These are phyloP conservation scores for Xenopus laevis DNA, from an alignment of 2,113 vertebrate species.

Conservation along the genomic window DNA sequence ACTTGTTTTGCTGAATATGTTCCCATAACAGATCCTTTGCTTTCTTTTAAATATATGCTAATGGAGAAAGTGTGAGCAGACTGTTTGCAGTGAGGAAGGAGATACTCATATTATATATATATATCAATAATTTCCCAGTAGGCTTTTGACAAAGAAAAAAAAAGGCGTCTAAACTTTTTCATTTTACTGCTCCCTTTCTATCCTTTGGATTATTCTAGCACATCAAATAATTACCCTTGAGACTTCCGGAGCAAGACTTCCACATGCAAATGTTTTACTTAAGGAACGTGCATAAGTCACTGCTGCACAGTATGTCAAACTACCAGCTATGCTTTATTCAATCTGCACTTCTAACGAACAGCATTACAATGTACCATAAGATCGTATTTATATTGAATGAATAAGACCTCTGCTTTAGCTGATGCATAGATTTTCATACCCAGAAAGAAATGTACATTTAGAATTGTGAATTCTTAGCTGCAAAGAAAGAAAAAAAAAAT, in stretches of 20 bases:
- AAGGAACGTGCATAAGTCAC: conserved; percentile 34
- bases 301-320: conserved; percentile 43
- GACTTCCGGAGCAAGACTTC: conserved; percentile 48
- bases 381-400: conserved; percentile 41
- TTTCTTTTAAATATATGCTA: conserved; percentile 48
- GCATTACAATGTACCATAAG: conserved; percentile 54
- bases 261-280: conserved; percentile 41
- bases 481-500: neutral
- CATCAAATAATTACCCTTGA: conserved; percentile 54
- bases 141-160: conserved; percentile 37
- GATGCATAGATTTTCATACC: conserved; percentile 21
- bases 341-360: conserved; percentile 42
- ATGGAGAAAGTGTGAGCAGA: conserved; percentile 32
- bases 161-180: conserved; percentile 42
- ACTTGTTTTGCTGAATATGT: conserved; percentile 31
- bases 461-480: conserved; percentile 11
- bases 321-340: conserved; percentile 43
- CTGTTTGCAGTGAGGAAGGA: neutral
- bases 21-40: conserved; percentile 45
- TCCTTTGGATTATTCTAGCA: conserved; percentile 47
- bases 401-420: conserved; percentile 34
- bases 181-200: conserved; percentile 49
- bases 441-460: conserved; percentile 5
- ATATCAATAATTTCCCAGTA: conserved; percentile 44
- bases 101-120: conserved; percentile 28